Evolutionary conservation across 2,797 vertebrate species (phyloP).

Genomic region (Protonibea diacanthus): DNA sequence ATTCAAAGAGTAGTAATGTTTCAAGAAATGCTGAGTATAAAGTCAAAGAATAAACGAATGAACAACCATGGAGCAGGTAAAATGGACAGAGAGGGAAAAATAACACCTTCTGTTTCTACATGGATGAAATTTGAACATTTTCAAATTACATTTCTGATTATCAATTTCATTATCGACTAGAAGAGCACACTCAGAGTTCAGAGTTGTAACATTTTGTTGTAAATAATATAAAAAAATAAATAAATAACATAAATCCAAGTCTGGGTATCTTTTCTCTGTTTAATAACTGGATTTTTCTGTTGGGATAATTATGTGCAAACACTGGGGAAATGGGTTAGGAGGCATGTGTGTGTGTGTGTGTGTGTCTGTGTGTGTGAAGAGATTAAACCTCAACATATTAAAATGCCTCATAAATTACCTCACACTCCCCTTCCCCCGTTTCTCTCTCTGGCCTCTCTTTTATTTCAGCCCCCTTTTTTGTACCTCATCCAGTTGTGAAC

Average conservation of each 20-base stretch:
- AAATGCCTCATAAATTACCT: constrained; percentile 58
- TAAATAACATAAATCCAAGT: not conserved
- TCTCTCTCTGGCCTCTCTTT: not conserved
- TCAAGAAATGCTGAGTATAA: not conserved
- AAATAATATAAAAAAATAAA: too few species aligned
- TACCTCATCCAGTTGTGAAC: constrained; percentile 34
- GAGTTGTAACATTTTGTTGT: not conserved
- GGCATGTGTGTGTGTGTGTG: constrained; percentile 15
- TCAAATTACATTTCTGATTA: not conserved
- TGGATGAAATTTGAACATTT: not conserved
- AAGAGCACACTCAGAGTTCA: too few species aligned
- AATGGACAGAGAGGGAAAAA: not conserved
- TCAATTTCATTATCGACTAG: not conserved
- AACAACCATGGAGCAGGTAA: not conserved
- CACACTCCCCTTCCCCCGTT: constrained; percentile 31
- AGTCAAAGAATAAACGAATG: not conserved
- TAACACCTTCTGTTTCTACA: not conserved
- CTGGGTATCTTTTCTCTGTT: not conserved
- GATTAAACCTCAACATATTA: constrained; percentile 50
- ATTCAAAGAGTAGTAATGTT: not conserved
- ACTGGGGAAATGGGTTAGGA: constrained; percentile 6
- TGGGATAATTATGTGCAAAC: constrained; percentile 17
- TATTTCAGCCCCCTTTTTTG: constrained; percentile 52
- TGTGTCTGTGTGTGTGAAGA: constrained; percentile 27
- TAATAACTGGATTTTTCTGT: constrained; percentile 25